Evolutionary conservation across 1,140 invertebrate species (phyloP).

Genomic region (Parapsyche elsis): DNA sequence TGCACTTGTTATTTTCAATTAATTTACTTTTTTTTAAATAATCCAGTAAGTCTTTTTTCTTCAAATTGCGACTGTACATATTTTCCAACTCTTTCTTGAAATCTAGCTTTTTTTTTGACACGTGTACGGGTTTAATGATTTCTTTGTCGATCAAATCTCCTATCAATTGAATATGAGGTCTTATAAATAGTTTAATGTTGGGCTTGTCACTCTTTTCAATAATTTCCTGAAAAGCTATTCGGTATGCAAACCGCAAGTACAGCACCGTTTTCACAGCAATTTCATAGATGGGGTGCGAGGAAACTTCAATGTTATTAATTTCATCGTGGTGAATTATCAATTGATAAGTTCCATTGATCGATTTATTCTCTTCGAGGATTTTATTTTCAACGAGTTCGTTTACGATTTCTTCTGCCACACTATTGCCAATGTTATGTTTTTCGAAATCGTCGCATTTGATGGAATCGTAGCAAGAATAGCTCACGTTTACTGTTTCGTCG

Average conservation of each 20-base stretch:
- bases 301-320: neutral
- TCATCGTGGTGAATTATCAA: neutral
- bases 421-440: neutral
- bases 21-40: neutral
- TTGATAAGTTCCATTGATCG: neutral
- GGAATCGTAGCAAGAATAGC: neutral
- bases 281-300: neutral
- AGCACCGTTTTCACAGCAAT: neutral
- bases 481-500: neutral
- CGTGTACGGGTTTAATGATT: neutral
- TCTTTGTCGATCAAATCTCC: neutral
- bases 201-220: neutral
- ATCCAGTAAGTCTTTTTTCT: neutral
- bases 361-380: neutral
- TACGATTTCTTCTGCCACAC: neutral
- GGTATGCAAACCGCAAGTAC: neutral
- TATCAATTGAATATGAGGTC: neutral
- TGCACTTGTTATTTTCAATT: neutral
- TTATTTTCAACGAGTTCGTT: neutral
- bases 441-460: neutral
- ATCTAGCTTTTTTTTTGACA: neutral
- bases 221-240: constrained; percentile 4
- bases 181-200: neutral
- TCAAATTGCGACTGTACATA: neutral
- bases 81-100: no score